These are phyloP conservation scores for Elaeidobius kamerunicus DNA, from an alignment of 2,888 invertebrate species.

Conservation along the genomic window DNA sequence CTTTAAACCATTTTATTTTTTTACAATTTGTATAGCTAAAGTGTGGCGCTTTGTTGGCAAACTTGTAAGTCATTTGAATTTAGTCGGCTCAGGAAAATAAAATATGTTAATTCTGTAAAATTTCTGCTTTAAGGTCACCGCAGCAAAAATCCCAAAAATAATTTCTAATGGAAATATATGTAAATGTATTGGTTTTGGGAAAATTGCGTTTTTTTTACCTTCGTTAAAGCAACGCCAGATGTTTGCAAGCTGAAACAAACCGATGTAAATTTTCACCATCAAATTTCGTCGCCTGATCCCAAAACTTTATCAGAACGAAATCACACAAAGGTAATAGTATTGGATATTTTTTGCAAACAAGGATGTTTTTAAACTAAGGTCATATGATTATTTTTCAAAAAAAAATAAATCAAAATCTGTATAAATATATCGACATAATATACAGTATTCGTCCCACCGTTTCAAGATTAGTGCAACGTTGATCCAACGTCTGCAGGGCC, in stretches of 20 bases:
- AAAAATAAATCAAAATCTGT: too few relatives aligned
- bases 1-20: too few relatives aligned
- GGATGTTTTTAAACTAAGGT: too few relatives aligned
- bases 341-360: too few relatives aligned
- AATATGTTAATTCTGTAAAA: slow-evolving; percentile 17
- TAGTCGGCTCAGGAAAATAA: slow-evolving; percentile 6
- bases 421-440: too few relatives aligned
- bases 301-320: slow-evolving; percentile 2
- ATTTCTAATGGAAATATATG: slow-evolving; percentile 27
- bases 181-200: slow-evolving; percentile 21
- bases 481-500: too few relatives aligned
- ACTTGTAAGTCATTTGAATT: slow-evolving; percentile 1
- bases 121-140: slow-evolving; percentile 10
- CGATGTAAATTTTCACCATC: slow-evolving; percentile 20
- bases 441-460: too few relatives aligned
- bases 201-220: slow-evolving; percentile 21
- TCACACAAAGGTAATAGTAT: slow-evolving; percentile 1
- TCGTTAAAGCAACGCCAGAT: slow-evolving; percentile 26
- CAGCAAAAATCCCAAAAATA: slow-evolving; percentile 18
- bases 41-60: background rate
- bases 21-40: too few relatives aligned
- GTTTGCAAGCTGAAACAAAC: slow-evolving; percentile 8
- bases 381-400: too few relatives aligned
- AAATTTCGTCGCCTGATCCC: slow-evolving; percentile 5
- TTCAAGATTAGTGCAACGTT: too few relatives aligned